phyloP scores from a whole-genome alignment of 2,797 vertebrate species.

The Borostomias antarcticus region DNA sequence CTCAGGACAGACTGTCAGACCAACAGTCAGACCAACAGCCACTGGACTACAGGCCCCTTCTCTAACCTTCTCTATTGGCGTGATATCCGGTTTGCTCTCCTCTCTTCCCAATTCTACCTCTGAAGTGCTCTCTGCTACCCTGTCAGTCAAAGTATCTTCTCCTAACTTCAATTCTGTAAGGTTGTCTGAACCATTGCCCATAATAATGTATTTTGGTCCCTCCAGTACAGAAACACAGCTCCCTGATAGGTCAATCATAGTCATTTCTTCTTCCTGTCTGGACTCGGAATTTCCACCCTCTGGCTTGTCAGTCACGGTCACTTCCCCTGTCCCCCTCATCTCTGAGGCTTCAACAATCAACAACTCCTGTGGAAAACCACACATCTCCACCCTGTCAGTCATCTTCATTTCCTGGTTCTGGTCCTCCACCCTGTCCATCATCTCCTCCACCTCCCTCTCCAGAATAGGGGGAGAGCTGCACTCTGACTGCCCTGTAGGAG shows the following conservation, averaged over 20 bases:
- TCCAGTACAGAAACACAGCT: slow-evolving; percentile 26
- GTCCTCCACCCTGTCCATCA: slow-evolving; percentile 17
- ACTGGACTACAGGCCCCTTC: slow-evolving; percentile 25
- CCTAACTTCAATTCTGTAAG: slow-evolving; percentile 25
- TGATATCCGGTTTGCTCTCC: slow-evolving; percentile 27
- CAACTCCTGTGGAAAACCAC: slow-evolving; percentile 20
- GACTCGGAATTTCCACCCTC: slow-evolving; percentile 28
- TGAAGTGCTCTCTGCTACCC: slow-evolving; percentile 34
- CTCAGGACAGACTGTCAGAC: slow-evolving; percentile 15
- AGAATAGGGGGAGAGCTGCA: slow-evolving; percentile 65
- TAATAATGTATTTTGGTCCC: slow-evolving; percentile 27
- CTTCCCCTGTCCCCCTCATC: slow-evolving; percentile 30
- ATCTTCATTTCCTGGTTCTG: slow-evolving; percentile 51
- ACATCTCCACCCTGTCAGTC: slow-evolving; percentile 14
- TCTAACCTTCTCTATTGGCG: slow-evolving; percentile 3
- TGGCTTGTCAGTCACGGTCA: slow-evolving; percentile 27
- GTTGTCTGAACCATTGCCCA: slow-evolving; percentile 26
- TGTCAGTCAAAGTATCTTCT: slow-evolving; percentile 23
- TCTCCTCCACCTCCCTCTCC: slow-evolving; percentile 58
- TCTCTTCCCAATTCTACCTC: slow-evolving; percentile 23
- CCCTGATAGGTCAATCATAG: slow-evolving; percentile 44
- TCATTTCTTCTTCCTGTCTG: slow-evolving; percentile 31
- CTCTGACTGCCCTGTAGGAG: slow-evolving; percentile 61
- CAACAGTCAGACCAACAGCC: slow-evolving; percentile 11
- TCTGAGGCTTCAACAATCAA: slow-evolving; percentile 10